Conservation (phyloP, 1,140 invertebrate genomes). For the Parasteatoda tepidariorum region DNA sequence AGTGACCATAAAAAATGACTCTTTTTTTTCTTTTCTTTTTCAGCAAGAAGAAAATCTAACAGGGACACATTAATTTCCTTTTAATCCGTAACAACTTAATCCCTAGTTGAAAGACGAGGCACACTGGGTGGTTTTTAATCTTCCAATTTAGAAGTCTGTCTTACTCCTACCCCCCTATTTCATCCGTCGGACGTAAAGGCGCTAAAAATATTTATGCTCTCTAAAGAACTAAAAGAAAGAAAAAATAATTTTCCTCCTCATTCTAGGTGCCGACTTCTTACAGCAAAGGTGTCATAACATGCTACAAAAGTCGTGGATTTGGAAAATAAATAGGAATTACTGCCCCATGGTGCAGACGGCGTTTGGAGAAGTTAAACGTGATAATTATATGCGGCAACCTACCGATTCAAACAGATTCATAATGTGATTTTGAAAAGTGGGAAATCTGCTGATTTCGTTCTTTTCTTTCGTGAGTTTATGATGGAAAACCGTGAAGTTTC, state of each 20-base stretch:
- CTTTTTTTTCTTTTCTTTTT: too few species aligned
- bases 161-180: not conserved
- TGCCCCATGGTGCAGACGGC: not conserved
- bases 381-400: constrained; percentile 22
- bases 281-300: constrained; percentile 35
- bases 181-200: not conserved
- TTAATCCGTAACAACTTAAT: constrained; percentile 26
- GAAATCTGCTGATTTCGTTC: too few species aligned
- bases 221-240: not conserved
- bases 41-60: not conserved
- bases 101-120: constrained; percentile 21
- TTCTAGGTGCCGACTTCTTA: not conserved
- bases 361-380: not conserved
- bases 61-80: constrained; percentile 28
- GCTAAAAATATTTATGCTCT: constrained; percentile 36
- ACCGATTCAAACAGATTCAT: not conserved
- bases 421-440: too few species aligned
- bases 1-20: not conserved
- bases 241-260: not conserved
- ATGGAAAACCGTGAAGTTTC: too few species aligned
- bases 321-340: constrained; percentile 31
- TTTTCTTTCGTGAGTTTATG: too few species aligned
- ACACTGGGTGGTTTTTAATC: constrained; percentile 27
- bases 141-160: constrained; percentile 20
- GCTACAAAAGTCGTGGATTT: constrained; percentile 39